Conservation (phyloP, 2,888 invertebrate genomes). For the Drosophila paranaensis region DNA sequence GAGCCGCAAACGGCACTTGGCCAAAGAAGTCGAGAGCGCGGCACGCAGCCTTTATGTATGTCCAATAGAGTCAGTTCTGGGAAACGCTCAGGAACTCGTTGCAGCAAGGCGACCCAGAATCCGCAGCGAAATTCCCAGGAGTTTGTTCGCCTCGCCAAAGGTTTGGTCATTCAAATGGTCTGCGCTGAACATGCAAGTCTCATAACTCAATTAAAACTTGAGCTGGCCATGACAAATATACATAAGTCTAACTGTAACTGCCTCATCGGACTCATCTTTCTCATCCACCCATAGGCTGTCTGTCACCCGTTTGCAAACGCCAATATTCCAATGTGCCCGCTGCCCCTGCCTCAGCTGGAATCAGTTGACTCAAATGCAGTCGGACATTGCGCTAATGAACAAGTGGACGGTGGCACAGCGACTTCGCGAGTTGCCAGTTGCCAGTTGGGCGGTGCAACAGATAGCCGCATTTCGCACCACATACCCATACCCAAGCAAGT, state of each 20-base stretch:
- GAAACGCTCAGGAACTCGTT: slow-evolving; percentile 39
- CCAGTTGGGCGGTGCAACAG: slow-evolving; percentile 31
- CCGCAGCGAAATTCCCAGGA: slow-evolving; percentile 59
- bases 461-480: slow-evolving; percentile 60
- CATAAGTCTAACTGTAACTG: slow-evolving; percentile 47
- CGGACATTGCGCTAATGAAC: slow-evolving; percentile 68
- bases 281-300: slow-evolving; percentile 15
- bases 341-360: background rate
- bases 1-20: slow-evolving; percentile 50
- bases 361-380: slow-evolving; percentile 43
- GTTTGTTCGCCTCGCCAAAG: slow-evolving; percentile 37
- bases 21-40: slow-evolving; percentile 48
- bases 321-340: slow-evolving; percentile 8
- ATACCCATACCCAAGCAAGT: slow-evolving; percentile 50
- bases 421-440: slow-evolving; percentile 21
- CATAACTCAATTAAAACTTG: slow-evolving; percentile 56
- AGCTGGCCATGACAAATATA: slow-evolving; percentile 33
- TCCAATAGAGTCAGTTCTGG: slow-evolving; percentile 42
- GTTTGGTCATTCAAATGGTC: slow-evolving; percentile 52
- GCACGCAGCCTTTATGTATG: slow-evolving; percentile 58
- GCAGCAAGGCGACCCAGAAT: slow-evolving; percentile 59
- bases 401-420: slow-evolving; percentile 41
- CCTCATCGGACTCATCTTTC: slow-evolving; percentile 16
- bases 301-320: slow-evolving; percentile 23
- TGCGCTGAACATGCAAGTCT: slow-evolving; percentile 27